Conservation (phyloP, 2,888 invertebrate species). For the Spilosoma lubricipeda region DNA sequence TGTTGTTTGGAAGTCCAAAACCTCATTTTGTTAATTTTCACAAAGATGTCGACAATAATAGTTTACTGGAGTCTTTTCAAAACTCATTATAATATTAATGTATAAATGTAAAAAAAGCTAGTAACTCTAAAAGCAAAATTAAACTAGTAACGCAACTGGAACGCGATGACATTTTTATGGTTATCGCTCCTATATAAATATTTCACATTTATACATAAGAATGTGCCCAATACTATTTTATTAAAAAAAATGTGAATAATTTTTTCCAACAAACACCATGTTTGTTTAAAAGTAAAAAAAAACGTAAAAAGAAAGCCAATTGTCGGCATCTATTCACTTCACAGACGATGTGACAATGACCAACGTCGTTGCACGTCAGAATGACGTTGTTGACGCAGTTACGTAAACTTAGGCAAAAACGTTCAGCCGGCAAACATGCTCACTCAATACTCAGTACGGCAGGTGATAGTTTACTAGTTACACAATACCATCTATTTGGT, state of each 20-base stretch:
- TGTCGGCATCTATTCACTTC: constrained; percentile 48
- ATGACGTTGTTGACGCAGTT: constrained; percentile 60
- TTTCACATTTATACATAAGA: too few species aligned
- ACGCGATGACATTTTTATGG: neutral
- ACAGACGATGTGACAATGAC: constrained; percentile 67
- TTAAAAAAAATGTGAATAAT: neutral
- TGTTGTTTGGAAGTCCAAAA: neutral
- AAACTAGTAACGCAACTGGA: too few species aligned
- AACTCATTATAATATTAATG: too few species aligned
- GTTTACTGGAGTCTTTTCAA: too few species aligned
- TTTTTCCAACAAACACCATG: neutral
- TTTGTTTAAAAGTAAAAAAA: constrained; percentile 32
- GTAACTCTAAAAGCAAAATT: too few species aligned
- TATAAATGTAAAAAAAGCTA: too few species aligned
- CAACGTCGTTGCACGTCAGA: constrained; percentile 50
- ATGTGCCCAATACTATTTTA: neutral
- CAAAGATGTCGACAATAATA: neutral
- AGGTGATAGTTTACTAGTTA: constrained; percentile 42
- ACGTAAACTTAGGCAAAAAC: constrained; percentile 44
- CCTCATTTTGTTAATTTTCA: neutral
- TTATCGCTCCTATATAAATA: neutral
- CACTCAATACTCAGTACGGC: constrained; percentile 13
- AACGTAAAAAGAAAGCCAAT: constrained; percentile 51
- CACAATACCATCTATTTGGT: constrained; percentile 46
- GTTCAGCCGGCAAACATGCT: constrained; percentile 18